Base-by-base conservation (phyloP, 2,113 vertebrate species). In the Prietella phreatophila region DNA sequence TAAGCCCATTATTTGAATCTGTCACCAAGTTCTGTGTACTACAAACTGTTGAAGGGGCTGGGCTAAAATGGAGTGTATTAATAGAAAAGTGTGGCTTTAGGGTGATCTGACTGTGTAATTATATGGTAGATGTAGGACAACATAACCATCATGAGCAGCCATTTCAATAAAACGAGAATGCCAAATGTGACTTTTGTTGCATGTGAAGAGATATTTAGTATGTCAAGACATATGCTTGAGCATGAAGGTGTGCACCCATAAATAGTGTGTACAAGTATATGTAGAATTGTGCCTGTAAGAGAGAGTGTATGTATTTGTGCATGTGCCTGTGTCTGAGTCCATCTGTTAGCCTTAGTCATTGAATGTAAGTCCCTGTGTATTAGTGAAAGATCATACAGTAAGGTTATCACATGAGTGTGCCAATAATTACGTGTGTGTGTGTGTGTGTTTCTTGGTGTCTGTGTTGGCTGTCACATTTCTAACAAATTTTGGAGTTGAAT, bases 1-100 rank as follows among this genome's bases (percentile, higher is more conserved):
- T 82, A 82, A 82, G 36, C 30, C 30, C 47, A 71, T 82, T n/a
- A 56, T 36, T n/a, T 71, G 14, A 81, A 60, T 42, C 69, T 75
- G 65, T 61, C 55, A 83, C 2, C 5, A 63, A 63, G 27, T 53
- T 83, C 5, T 83, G n/a, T 76, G n/a, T 50, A 82, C 33, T 75
- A 61, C 63, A 82, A 56, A 60, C 79, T 60, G n/a, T 53, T 58
- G 27, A 42, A 63, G 19, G 5, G 30, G 36, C 20, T 53, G 6
- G 61, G 27, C 14, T 83, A 39, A 22, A 83, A 82, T 25, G 50
- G 22, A 10, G 27, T 79, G 19, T 53, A 55, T 86, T n/a, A 81
- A 86, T 4, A 27, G n/a, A 42, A 33, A 67, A 60, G 19, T 9
- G n/a, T 17, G 20, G 22, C 71, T 50, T 81, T 80, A 36, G 4